Conservation (phyloP, 2,113 vertebrate genomes). For the Ctenodactylus gundi region DNA sequence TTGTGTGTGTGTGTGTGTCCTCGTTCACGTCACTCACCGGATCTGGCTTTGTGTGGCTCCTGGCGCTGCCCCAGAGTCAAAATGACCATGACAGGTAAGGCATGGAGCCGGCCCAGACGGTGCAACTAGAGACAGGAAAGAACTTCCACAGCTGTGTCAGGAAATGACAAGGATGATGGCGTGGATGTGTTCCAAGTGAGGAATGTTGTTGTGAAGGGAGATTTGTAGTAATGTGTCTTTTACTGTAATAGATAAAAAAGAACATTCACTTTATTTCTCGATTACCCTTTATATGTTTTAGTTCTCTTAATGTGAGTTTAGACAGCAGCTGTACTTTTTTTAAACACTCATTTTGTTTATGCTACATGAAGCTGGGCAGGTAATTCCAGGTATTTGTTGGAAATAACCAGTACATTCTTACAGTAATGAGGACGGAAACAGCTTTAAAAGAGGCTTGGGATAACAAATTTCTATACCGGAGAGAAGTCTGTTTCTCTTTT, state of each 20-base stretch:
- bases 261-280: not conserved
- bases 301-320: conserved; percentile 16
- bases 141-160: no score
- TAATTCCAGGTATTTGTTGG: conserved; percentile 36
- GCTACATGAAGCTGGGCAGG: not conserved
- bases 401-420: conserved; percentile 12
- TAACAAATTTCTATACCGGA: not conserved
- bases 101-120: not conserved
- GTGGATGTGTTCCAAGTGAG: not conserved
- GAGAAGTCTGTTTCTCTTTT: conserved; percentile 22
- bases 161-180: not conserved
- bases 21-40: not conserved
- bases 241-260: not conserved
- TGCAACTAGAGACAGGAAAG: not conserved
- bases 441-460: conserved; percentile 37
- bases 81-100: not conserved
- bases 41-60: not conserved
- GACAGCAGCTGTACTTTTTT: not conserved
- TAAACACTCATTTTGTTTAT: not conserved
- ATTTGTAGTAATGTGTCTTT: not conserved
- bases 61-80: not conserved
- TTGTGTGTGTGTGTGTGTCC: no score
- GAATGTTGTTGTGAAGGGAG: not conserved
- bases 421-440: conserved; percentile 11
- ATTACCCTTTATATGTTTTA: not conserved